Conservation (phyloP, 2,113 vertebrate genomes). For the Climacteris rufus region DNA sequence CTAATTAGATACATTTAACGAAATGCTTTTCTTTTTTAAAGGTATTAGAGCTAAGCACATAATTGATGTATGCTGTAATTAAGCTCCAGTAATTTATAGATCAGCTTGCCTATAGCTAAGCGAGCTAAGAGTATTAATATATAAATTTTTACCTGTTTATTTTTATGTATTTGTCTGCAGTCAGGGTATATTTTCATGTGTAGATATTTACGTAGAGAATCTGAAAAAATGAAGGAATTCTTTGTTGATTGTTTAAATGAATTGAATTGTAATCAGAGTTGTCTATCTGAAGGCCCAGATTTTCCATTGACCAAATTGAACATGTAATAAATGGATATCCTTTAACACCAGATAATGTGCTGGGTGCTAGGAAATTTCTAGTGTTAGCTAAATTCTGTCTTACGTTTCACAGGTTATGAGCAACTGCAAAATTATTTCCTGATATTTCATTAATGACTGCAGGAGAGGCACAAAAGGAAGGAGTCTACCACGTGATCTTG, state of each 20-base stretch:
- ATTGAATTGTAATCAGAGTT: neutral
- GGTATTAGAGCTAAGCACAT: conserved; percentile 38
- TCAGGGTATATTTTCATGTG: neutral
- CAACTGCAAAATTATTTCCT: neutral
- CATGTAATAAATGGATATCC: accelerated
- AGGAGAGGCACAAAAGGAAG: neutral
- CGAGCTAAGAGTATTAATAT: neutral
- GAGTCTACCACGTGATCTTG: neutral
- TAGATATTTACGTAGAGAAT: neutral
- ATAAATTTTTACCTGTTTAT: neutral
- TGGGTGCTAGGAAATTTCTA: neutral
- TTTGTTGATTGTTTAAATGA: neutral
- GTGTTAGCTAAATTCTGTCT: neutral
- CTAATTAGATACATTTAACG: conserved; percentile 34
- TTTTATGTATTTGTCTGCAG: neutral
- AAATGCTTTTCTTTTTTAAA: conserved; percentile 39
- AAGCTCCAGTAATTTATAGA: conserved; percentile 12
- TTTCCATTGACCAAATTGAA: neutral
- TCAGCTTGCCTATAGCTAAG: neutral
- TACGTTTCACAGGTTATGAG: neutral
- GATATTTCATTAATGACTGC: neutral
- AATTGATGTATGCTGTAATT: conserved; percentile 5
- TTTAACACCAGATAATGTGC: neutral
- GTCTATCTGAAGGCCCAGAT: neutral
- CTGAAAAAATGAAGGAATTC: neutral